These are phyloP conservation scores for Bombus affinis DNA, from an alignment of 1,140 invertebrate genomes.

Conservation along the genomic window DNA sequence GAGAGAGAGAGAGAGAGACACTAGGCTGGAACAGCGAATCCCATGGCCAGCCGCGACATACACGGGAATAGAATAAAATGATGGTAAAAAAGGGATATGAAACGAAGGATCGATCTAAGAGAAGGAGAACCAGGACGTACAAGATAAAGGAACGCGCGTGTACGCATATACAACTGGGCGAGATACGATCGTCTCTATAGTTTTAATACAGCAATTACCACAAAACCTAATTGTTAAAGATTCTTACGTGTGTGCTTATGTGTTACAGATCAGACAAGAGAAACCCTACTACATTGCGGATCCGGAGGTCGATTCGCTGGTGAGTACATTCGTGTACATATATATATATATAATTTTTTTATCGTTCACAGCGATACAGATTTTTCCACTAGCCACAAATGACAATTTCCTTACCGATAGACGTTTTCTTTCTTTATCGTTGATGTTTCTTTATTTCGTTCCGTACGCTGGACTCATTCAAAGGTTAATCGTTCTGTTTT, in stretches of 20 bases:
- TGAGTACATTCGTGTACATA: slow-evolving; percentile 86
- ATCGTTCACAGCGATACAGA: slow-evolving; percentile 5
- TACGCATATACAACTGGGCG: not conserved
- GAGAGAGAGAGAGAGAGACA: slow-evolving; percentile 44
- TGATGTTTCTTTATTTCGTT: not conserved
- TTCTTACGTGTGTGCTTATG: slow-evolving; percentile 80
- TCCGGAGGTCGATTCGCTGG: slow-evolving; percentile 98
- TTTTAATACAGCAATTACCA: slow-evolving; percentile 78
- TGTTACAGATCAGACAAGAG: slow-evolving; percentile 97
- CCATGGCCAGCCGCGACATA: not conserved
- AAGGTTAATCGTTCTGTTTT: slow-evolving; percentile 53
- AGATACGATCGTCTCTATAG: slow-evolving; percentile 70
- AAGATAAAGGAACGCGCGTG: not conserved
- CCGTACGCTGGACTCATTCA: slow-evolving; percentile 1
- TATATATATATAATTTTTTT: slow-evolving; percentile 23
- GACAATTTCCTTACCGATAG: not conserved
- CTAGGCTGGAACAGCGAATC: slow-evolving; percentile 5
- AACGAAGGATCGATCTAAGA: not conserved
- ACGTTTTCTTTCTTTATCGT: not conserved
- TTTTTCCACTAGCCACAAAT: not conserved
- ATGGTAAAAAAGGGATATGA: not conserved
- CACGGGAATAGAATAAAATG: not conserved
- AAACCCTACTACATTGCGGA: slow-evolving; percentile 99
- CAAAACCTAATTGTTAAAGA: slow-evolving; percentile 77
- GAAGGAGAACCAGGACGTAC: not conserved